These are phyloP conservation scores for Virgularia gustaviana DNA, from an alignment of 92 coral and sea anemone species.

Conservation along the genomic window DNA sequence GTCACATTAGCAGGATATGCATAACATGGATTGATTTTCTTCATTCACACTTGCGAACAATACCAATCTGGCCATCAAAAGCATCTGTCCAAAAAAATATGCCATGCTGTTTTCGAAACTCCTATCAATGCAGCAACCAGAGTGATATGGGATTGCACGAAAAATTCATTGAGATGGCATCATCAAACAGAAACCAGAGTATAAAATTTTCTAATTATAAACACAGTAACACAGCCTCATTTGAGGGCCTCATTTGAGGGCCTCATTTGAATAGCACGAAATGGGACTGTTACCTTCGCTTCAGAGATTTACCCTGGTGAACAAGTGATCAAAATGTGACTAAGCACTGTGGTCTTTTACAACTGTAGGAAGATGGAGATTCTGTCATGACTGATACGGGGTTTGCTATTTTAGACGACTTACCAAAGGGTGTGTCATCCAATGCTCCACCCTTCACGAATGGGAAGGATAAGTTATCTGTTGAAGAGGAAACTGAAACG, in stretches of 20 bases:
- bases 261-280: too few species aligned
- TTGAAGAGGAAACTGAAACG: too few species aligned
- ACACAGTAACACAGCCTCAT: too few species aligned
- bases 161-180: slow-evolving; percentile 5
- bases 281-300: slow-evolving; percentile 2
- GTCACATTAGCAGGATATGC: slow-evolving; percentile 8
- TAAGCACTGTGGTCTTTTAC: slow-evolving; percentile 3
- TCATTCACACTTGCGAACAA: neutral
- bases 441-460: slow-evolving; percentile 7
- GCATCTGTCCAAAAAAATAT: too few species aligned
- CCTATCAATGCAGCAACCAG: too few species aligned
- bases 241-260: too few species aligned
- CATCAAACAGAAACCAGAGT: too few species aligned
- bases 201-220: too few species aligned
- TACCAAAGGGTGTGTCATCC: neutral
- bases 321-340: too few species aligned
- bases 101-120: neutral
- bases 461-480: neutral
- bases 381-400: slow-evolving; percentile 4
- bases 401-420: neutral
- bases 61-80: too few species aligned
- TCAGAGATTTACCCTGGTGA: too few species aligned
- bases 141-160: slow-evolving; percentile 16
- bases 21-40: slow-evolving; percentile 2
- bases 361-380: slow-evolving; percentile 7